Base-by-base conservation (phyloP, 1,140 invertebrate genomes). In the Anadara kagoshimensis region DNA sequence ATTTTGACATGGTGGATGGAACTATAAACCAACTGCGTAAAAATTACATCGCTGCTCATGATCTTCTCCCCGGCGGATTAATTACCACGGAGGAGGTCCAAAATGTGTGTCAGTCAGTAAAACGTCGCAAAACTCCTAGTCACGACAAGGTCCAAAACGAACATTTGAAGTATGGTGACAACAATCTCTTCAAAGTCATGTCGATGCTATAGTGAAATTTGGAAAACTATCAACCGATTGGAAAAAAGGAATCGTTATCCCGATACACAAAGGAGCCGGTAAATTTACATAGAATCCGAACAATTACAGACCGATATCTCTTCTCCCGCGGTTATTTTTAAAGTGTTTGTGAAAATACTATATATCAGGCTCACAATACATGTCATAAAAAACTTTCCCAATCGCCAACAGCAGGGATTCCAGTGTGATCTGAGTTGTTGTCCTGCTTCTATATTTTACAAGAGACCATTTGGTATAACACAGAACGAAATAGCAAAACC, bases 191-290 rank as follows among this genome's bases (percentile, higher is more conserved):
- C 0, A 2, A 29, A 36, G 26, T 12, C 49, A 5, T 69, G 11
- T 43, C 43, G 2, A 20, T 43, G 16, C 56, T 69, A 51, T 57
- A 7, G 20, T 69, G 0, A 26, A 57, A 11, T 11, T 18, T 1
- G 49, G n/a, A 5, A 20, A 51, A 8, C 26, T 69, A 20, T 57
- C 67, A n/a, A 18, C 16, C 5, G 22, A 43, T 1, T 69, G 67
- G 67, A 61, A 49, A 45, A 59, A 43, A 69, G 67, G 67, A 16
- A 16, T 69, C 1, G 61, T 69, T 36, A 44, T 59, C 24, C 67
- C 56, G 1, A 58, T 69, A 36, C 45, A 56, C 53, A 57, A 68
- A 54, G 44, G 66, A 5, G 16, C 26, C 12, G 20, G 29, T n/a
- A 68, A 68, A n/a, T n/a, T 44, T 7, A 68, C 44, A 59, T 45